Base-by-base conservation (phyloP, 1,140 invertebrate species). In the Drosophila ananassae region DNA sequence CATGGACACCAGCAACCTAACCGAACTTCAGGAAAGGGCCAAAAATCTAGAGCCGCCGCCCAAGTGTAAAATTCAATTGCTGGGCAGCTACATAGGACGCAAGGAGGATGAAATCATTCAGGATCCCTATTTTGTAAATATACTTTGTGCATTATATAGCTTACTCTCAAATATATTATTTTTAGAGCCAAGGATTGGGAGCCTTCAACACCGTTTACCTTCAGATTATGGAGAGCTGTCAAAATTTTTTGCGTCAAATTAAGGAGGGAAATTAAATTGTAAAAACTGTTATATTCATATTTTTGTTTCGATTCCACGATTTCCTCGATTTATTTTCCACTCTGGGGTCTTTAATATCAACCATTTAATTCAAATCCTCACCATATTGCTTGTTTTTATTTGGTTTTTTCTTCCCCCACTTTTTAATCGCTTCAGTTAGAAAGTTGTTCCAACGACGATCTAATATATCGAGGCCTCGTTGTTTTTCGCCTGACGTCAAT, bases 1-100 rank as follows among this genome's bases (percentile, higher is more conserved):
- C 25, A 98, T 98, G 97, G 97, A 98, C 91, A 92, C 95, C 41
- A 92, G 94, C 22, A 98, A 98, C 89, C 95, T 98, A 74, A 92
- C 87, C 3, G 94, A 95, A 55, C 90, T 98, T 12, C 94, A 94
- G 39, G 89, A 92, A 47, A 92, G 94, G 64, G 94, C 94, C 53
- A 94, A 94, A 1, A 87, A 93, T 59, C 92, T 93, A 47, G 13
- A 50, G 12, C 48, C 73, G 2, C n/a, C 50, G 0, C 92, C 92
- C 21, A 95, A 93, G 77, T 96, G 97, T 0, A 94, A 95, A 84
- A 93, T 98, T 59, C 91, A 95, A 52, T 85, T 98, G 4, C 93
- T 98, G 54, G 97, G 97, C 30, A 94, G 94, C 59, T 98, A 95
- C 93, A 95, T 98, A 92, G 96, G 96, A 2, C 72, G 64, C 24